Base-by-base conservation (phyloP, 2,113 vertebrate species). In the Thamnophis sirtalis region DNA sequence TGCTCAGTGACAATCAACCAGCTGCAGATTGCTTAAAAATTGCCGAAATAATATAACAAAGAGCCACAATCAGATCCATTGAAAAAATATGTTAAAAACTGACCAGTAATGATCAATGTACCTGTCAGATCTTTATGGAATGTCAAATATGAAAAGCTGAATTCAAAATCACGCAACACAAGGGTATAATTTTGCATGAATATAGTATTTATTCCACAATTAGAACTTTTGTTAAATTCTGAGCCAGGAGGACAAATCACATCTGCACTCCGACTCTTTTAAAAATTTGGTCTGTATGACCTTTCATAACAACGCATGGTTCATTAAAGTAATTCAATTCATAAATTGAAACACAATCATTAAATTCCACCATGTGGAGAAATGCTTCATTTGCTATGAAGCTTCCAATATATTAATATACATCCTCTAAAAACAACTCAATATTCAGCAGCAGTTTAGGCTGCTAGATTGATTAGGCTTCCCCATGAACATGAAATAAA, bases 381-480 rank as follows among this genome's bases (percentile, higher is more conserved):
- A 93, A 68, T 1, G 11, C 73, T 90, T 95, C 96, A 97, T 95
- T 96, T 17, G 3, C 90, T 94, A n/a, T 91, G 84, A 60, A 96
- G 94, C 24, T 0, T 91, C 21, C 92, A 96, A 95, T 91, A 94
- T 33, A 93, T 96, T 95, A 96, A 95, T 95, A 84, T 0, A 1
- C 24, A 53, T 94, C 89, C 95, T 94, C 93, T 96, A 86, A 90
- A 97, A 97, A 96, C 92, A 96, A 85, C 58, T 96, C 93, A 94
- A 88, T 93, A 94, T 92, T 91, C 91, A 94, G 89, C 2, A 96
- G 90, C 88, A 21, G 86, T 84, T 96, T 93, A 93, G 90, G 48
- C 53, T 55, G 9, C 84, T 60, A 90, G 53, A 91, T 54, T 95
- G 89, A 94, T 96, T 94, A 93, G 73, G 49, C 50, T 95, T 92